Conservation (phyloP, 35 echinoderm and acorn worm genomes). For the Amphiura filiformis region DNA sequence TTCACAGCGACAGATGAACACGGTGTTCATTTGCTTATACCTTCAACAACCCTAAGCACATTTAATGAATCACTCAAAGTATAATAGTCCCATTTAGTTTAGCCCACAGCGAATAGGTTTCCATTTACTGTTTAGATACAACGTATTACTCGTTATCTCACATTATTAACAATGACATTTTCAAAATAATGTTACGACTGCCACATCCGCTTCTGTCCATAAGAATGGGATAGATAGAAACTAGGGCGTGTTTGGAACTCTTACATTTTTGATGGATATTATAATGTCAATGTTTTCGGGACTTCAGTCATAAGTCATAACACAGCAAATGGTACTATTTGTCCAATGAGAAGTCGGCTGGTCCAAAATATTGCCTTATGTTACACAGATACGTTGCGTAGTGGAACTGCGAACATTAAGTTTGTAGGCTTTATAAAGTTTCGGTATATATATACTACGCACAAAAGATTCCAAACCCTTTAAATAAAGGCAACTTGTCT, state of each 20-base stretch:
- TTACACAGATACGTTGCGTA: too few species aligned
- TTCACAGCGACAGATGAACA: background rate
- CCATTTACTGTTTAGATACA: background rate
- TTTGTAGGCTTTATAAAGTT: too few species aligned
- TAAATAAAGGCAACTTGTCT: too few species aligned
- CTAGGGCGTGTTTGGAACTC: background rate
- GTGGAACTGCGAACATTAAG: too few species aligned
- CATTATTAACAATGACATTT: constrained; percentile 10
- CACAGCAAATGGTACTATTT: too few species aligned
- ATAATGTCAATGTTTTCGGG: too few species aligned
- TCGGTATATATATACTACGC: too few species aligned
- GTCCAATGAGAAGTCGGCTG: too few species aligned
- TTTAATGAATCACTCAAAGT: background rate
- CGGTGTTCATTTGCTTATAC: constrained; percentile 3
- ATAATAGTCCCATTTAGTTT: constrained; percentile 8
- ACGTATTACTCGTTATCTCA: background rate
- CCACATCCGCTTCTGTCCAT: background rate
- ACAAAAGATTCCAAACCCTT: too few species aligned
- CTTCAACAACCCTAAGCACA: constrained; percentile 2
- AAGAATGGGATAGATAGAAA: background rate
- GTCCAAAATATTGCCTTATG: too few species aligned
- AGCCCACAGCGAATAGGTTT: background rate
- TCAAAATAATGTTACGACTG: constrained; percentile 4
- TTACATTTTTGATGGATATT: background rate
- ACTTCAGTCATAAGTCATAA: too few species aligned